A percentile compares a stretch with the other conserved stretches of the same genome.
phyloP scores from a whole-genome alignment of 23 tunicate species.

The Trididemnum miniatum region DNA sequence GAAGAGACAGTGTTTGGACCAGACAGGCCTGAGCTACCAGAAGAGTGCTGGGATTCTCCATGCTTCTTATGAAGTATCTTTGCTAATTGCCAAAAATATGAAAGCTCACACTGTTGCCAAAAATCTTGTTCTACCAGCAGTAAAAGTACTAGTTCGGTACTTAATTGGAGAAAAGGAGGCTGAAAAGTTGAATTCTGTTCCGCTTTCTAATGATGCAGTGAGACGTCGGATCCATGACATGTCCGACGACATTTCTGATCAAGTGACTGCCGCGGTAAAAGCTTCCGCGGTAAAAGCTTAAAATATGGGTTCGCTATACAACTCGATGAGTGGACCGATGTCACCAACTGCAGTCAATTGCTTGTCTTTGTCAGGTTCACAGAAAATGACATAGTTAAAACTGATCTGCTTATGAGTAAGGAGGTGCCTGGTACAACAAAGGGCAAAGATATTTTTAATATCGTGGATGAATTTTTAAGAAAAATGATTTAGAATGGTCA shows the following conservation, averaged over 20 bases:
- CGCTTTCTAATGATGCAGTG: conserved; percentile 57
- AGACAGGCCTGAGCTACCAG: conserved; percentile 20
- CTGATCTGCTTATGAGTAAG: conserved; percentile 53
- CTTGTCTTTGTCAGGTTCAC: conserved; percentile 60
- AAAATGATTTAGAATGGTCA: conserved; percentile 53
- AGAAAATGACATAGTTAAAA: conserved; percentile 48
- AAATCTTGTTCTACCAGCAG: conserved; percentile 69
- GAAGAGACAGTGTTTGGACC: conserved; percentile 19
- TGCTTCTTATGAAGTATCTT: conserved; percentile 21
- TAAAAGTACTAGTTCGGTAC: conserved; percentile 49
- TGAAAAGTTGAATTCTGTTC: conserved; percentile 49
- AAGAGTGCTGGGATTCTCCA: conserved; percentile 21
- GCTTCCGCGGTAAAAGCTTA: too few relatives aligned
- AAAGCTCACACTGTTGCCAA: conserved; percentile 40
- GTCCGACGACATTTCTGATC: conserved; percentile 50
- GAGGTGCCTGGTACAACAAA: conserved; percentile 32
- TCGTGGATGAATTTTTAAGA: conserved; percentile 32
- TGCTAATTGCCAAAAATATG: conserved; percentile 14
- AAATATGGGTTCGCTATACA: conserved; percentile 56
- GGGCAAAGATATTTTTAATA: conserved; percentile 14
- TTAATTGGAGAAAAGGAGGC: conserved; percentile 43
- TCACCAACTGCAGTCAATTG: conserved; percentile 50
- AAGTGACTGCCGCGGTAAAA: conserved; percentile 66
- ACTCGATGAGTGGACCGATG: conserved; percentile 66
- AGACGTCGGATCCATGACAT: conserved; percentile 51